Evolutionary conservation across 92 coral and sea anemone genomes (phyloP).

Genomic region (Pocillopora meandrina): DNA sequence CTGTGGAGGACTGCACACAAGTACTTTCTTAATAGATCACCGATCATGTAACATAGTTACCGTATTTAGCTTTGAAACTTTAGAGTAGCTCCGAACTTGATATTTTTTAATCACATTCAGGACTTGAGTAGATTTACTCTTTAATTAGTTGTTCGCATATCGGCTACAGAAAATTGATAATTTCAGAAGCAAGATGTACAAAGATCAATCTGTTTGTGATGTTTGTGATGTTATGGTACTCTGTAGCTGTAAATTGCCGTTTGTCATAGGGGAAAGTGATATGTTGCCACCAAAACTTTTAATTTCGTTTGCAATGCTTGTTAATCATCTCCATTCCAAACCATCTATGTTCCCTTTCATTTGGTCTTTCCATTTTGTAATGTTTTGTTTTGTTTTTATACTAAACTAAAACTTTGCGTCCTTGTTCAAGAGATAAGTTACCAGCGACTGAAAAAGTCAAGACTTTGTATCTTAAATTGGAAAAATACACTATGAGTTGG

Average conservation of each 20-base stretch:
- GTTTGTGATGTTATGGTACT: background rate
- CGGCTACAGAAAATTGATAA: background rate
- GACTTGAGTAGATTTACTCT: slow-evolving; percentile 1
- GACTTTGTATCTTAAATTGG: background rate
- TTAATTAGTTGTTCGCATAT: background rate
- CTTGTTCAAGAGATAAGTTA: background rate
- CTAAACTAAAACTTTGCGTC: background rate
- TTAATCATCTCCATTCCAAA: background rate
- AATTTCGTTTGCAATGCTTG: background rate
- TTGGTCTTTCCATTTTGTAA: too few relatives aligned
- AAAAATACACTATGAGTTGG: background rate
- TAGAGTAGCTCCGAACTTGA: background rate
- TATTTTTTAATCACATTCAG: background rate
- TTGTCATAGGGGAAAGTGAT: background rate
- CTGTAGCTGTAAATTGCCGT: slow-evolving; percentile 10
- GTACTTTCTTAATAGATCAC: background rate
- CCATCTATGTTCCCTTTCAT: too few relatives aligned
- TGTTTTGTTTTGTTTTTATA: background rate
- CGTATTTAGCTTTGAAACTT: background rate
- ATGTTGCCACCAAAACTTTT: background rate
- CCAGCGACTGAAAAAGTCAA: background rate
- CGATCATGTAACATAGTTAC: slow-evolving; percentile 2
- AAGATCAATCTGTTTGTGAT: slow-evolving; percentile 13
- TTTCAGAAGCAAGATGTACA: slow-evolving; percentile 21
- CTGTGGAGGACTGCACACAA: background rate